Conservation (phyloP, 2,113 vertebrate genomes). For the Accipiter cooperii region DNA sequence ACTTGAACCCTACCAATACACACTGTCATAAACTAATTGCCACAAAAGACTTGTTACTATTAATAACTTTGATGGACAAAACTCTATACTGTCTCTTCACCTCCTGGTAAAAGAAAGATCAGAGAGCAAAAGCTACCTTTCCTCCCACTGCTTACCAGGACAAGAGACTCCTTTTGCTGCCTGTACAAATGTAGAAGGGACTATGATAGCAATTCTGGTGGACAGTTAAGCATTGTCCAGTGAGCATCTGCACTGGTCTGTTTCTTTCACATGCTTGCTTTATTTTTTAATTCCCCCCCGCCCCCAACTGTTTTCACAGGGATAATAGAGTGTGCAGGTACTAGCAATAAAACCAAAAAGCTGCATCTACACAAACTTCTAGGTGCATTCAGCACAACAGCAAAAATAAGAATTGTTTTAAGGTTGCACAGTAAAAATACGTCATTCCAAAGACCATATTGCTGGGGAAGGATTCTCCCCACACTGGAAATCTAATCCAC, state of each 20-base stretch:
- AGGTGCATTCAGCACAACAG: not conserved
- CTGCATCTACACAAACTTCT: not conserved
- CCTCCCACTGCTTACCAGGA: not conserved
- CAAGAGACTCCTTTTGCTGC: not conserved
- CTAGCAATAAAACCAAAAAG: not conserved
- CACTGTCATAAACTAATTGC: not conserved
- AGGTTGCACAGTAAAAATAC: not conserved
- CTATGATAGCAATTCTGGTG: not conserved
- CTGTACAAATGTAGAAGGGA: not conserved
- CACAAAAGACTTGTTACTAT: not conserved
- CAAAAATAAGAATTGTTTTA: not conserved
- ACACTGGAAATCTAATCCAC: not conserved
- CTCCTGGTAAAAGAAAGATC: not conserved
- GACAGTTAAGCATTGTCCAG: not conserved
- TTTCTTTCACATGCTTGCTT: not conserved
- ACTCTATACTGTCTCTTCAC: not conserved
- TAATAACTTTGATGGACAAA: not conserved
- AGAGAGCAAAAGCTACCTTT: not conserved
- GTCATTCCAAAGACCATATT: not conserved
- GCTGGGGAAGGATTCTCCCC: not conserved
- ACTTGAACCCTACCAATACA: not conserved
- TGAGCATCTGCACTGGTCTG: not conserved
- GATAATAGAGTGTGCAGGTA: not conserved
- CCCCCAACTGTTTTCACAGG: not conserved
- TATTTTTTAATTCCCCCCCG: not conserved